A percentile compares a stretch with the other conserved stretches of the same genome.
phyloP scores from a whole-genome alignment of 2,888 invertebrate species.

The Orthosia incerta region DNA sequence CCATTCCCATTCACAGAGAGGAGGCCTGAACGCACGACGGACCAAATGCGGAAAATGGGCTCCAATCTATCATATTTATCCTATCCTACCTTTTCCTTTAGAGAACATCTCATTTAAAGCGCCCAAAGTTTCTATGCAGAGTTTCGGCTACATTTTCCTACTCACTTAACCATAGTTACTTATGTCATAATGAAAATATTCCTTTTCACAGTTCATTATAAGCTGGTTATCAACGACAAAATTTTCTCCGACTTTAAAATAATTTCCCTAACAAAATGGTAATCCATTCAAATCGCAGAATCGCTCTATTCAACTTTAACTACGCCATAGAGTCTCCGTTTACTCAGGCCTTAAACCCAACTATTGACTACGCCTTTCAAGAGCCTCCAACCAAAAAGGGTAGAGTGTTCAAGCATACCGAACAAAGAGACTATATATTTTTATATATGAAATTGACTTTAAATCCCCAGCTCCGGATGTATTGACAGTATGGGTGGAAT shows the following conservation, averaged over 20 bases:
- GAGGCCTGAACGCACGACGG: too few relatives aligned
- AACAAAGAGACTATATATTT: conserved; percentile 63
- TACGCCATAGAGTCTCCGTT: conserved; percentile 30
- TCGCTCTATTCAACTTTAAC: conserved; percentile 36
- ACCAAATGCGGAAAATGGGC: too few relatives aligned
- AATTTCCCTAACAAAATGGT: conserved; percentile 21
- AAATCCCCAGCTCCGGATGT: conserved; percentile 77
- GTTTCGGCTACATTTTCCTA: background rate
- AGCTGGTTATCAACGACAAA: background rate
- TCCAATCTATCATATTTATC: too few relatives aligned
- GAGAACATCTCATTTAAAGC: too few relatives aligned
- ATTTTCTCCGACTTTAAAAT: background rate
- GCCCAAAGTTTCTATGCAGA: background rate
- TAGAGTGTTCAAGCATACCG: conserved; percentile 33
- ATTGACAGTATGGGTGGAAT: conserved; percentile 72
- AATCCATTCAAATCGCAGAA: conserved; percentile 47
- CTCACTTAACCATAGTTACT: background rate
- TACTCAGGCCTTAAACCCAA: conserved; percentile 46
- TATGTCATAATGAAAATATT: background rate
- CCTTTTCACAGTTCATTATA: background rate
- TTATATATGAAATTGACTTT: conserved; percentile 79
- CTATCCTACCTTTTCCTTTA: too few relatives aligned
- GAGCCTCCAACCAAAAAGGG: conserved; percentile 50
- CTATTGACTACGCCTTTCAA: conserved; percentile 49
- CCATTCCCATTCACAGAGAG: too few relatives aligned